Conservation (phyloP, 2,113 vertebrate species). For the Peromyscus californicus region DNA sequence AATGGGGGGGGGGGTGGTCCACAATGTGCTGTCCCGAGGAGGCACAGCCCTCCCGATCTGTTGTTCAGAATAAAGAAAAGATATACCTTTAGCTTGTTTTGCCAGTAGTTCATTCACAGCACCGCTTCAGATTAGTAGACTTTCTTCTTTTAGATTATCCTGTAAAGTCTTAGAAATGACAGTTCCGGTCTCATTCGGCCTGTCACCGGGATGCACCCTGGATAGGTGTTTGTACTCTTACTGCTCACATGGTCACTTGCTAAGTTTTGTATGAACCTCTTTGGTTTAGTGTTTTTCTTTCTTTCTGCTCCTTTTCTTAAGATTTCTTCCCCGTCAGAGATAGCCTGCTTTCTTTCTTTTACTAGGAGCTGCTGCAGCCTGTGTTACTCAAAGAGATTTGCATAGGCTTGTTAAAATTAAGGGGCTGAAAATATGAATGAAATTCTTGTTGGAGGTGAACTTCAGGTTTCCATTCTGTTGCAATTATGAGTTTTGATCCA, state of each 20-base stretch:
- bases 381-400: conserved; percentile 40
- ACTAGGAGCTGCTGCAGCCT: background rate
- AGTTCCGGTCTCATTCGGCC: conserved; percentile 67
- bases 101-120: background rate
- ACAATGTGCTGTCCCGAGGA: background rate
- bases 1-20: background rate
- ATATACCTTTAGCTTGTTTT: conserved; percentile 62
- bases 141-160: conserved; percentile 52
- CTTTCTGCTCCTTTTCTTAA: background rate
- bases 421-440: background rate
- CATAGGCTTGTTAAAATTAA: conserved; percentile 26
- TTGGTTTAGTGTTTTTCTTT: conserved; percentile 38
- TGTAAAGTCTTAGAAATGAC: conserved; percentile 58
- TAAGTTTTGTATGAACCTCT: conserved; percentile 40
- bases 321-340: background rate
- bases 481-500: conserved; percentile 48
- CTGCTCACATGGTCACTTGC: conserved; percentile 60
- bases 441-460: background rate
- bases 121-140: conserved; percentile 44
- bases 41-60: conserved; percentile 10
- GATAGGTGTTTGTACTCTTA: conserved; percentile 66
- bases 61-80: conserved; percentile 78
- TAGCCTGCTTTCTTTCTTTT: conserved; percentile 48
- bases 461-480: conserved; percentile 60
- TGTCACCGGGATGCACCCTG: conserved; percentile 55